phyloP scores from a whole-genome alignment of 53 echinoderm and acorn worm species.

The Echinometra lucunter region DNA sequence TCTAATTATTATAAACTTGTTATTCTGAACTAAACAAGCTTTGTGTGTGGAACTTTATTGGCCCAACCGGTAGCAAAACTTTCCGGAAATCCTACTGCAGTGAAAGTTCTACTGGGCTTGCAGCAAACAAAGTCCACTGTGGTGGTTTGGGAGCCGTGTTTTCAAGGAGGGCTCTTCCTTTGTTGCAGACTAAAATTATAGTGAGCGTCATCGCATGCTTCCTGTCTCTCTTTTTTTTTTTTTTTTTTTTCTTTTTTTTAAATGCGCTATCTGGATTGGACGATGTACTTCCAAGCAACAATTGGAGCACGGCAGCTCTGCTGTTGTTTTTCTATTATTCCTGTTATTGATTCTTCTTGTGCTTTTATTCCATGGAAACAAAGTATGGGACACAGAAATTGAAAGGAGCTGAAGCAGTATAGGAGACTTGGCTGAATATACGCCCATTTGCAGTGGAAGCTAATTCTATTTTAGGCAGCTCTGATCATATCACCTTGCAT shows the following conservation, averaged over 20 bases:
- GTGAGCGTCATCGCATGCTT: conserved; percentile 73
- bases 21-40: neutral
- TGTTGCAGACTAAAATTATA: conserved; percentile 69
- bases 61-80: neutral
- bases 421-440: neutral
- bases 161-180: conserved; percentile 66
- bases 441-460: conserved; percentile 20
- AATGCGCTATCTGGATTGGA: conserved; percentile 66
- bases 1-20: neutral
- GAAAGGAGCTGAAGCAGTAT: neutral
- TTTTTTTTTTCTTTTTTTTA: conserved; percentile 45
- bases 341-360: neutral
- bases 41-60: conserved; percentile 19
- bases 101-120: neutral
- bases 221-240: conserved; percentile 62
- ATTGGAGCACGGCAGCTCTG: conserved; percentile 16
- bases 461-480: neutral
- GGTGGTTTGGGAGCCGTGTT: conserved; percentile 44
- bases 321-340: conserved; percentile 5
- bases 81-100: neutral
- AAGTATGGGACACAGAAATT: neutral
- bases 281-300: conserved; percentile 67
- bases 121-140: conserved; percentile 43
- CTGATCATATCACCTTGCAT: neutral
- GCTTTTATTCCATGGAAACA: neutral